phyloP scores from a whole-genome alignment of 2,113 vertebrate genomes.

The Myiagra hebetior region DNA sequence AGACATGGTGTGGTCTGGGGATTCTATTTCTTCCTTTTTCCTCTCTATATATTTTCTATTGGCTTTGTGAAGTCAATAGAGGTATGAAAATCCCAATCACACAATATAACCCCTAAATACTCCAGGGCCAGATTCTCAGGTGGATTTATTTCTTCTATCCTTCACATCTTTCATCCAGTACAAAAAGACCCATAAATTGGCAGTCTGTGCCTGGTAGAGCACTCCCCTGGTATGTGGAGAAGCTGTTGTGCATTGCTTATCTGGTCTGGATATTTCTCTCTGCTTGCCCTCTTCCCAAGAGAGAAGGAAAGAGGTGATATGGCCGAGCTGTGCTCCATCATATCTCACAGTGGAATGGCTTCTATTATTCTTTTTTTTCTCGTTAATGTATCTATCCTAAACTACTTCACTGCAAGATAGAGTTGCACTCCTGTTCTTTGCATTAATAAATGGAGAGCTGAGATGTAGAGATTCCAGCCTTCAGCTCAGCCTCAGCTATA shows the following conservation, averaged over 20 bases:
- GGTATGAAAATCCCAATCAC: neutral
- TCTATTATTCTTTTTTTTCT: neutral
- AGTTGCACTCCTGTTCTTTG: neutral
- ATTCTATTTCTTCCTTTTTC: neutral
- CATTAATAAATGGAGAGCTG: neutral
- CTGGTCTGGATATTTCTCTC: neutral
- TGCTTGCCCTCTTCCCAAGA: neutral
- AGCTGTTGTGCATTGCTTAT: neutral
- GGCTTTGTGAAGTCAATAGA: neutral
- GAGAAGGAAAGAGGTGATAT: neutral
- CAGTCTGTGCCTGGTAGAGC: neutral
- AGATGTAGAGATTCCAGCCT: neutral
- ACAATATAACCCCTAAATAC: neutral
- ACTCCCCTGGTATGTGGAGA: neutral
- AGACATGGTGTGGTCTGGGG: rapidly evolving
- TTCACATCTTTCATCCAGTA: neutral
- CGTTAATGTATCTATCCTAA: neutral
- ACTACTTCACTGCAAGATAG: neutral
- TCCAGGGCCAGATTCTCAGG: neutral
- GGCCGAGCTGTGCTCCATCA: rapidly evolving
- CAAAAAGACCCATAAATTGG: neutral
- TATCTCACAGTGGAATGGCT: neutral
- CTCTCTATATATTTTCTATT: neutral
- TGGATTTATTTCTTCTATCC: neutral
- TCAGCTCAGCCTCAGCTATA: neutral